Conservation (phyloP, 2,797 vertebrate genomes). For the Acanthurus tractus region DNA sequence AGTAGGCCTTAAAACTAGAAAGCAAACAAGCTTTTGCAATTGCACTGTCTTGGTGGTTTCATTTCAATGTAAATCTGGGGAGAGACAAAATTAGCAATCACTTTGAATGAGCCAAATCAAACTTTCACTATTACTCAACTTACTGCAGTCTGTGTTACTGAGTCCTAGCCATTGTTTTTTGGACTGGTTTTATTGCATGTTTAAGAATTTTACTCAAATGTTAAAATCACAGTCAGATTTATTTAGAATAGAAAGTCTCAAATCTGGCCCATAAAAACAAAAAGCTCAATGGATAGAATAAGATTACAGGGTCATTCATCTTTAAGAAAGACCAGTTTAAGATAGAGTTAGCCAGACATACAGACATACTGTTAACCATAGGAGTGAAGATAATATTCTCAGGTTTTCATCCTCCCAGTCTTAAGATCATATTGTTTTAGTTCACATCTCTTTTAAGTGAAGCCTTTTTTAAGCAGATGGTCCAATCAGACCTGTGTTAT, state of each 20-base stretch:
- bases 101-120: not conserved
- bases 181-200: not conserved
- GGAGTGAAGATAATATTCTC: too few species aligned
- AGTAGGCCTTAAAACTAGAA: not conserved
- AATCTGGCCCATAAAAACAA: too few species aligned
- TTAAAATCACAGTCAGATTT: not conserved
- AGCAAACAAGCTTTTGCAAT: not conserved
- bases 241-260: too few species aligned
- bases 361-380: too few species aligned
- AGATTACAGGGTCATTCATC: too few species aligned
- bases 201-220: not conserved
- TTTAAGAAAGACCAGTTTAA: too few species aligned
- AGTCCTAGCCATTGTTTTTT: not conserved
- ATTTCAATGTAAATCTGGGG: not conserved
- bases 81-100: not conserved
- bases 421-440: too few species aligned
- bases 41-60: not conserved
- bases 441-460: too few species aligned
- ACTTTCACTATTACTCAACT: not conserved
- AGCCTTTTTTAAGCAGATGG: not conserved
- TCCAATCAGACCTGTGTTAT: not conserved
- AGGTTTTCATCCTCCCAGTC: too few species aligned
- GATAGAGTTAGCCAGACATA: too few species aligned
- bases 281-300: too few species aligned
- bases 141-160: not conserved